Evolutionary conservation across 2,797 vertebrate species (phyloP), one percentile per base, ranked within the genome.

Genomic region (Falco rusticolus): DNA sequence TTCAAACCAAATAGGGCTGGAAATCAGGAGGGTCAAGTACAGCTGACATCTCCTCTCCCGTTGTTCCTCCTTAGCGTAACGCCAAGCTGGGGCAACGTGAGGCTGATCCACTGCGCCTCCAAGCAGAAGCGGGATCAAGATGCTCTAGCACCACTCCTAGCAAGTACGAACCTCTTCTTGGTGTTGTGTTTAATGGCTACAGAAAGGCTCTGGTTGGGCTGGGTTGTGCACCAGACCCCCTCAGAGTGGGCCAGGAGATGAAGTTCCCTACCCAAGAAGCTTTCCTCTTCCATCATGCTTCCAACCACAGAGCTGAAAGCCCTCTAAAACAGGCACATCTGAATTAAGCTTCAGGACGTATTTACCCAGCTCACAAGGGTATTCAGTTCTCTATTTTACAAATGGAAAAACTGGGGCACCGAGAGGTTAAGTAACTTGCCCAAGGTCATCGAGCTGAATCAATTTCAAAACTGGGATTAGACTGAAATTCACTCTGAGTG

Each of bases 11-110:
- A 89, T 0, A 87, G 83, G 81, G 59, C 75, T 95, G 86, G 80
- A 93, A 95, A 93, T 92, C 89, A 91, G 75, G 84, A 95, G 83
- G 83, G 89, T 96, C 90, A 95, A 96, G 90, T 34, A 80, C 25
- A 86, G 89, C 84, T 91, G 83, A 91, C 53, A 83, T 48, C 68
- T 72, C 54, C 20, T 63, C 72, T 79, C 93, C 71, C 19, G 5
- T 72, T 31, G 1, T 13, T 86, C 51, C 51, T 88, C 84, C 61
- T 78, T 22, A 68, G 60, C 8, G 5, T 13, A 71, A 87, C 0
- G 3, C 45, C 53, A 17, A 72, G 33, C 2, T 72, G 79, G 65
- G 59, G 64, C 53, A 26, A 51, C 4, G 9, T 3, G 5, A 70
- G 53, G 45, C 56, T 65, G 28, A 64, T 71, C 60, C 64, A 9